Evolutionary conservation across 2,113 vertebrate genomes (phyloP).

Genomic region (Lasiurus borealis): DNA sequence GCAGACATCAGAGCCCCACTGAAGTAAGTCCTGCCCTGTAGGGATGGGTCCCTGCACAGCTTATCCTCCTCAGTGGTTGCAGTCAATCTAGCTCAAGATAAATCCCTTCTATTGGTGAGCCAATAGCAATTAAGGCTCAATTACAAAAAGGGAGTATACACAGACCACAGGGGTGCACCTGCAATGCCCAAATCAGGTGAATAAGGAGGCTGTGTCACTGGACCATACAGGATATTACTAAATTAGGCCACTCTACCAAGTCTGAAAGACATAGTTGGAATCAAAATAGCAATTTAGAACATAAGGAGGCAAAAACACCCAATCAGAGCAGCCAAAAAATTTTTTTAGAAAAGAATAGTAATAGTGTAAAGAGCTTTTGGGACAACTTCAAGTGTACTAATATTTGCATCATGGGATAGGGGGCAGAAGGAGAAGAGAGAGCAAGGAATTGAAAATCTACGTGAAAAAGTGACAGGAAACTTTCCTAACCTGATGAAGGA

Average conservation of each 20-base stretch:
- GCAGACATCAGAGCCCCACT: background rate
- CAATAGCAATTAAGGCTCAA: background rate
- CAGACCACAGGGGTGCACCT: background rate
- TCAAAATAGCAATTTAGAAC: background rate
- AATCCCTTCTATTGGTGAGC: background rate
- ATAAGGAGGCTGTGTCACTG: background rate
- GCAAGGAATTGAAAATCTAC: background rate
- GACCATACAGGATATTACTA: background rate
- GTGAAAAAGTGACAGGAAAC: background rate
- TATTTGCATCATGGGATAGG: background rate
- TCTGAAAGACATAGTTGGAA: background rate
- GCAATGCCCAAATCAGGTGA: background rate
- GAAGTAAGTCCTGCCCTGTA: background rate
- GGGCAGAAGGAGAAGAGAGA: background rate
- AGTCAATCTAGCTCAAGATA: background rate
- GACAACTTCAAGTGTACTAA: background rate
- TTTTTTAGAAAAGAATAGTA: background rate
- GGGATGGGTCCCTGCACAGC: background rate
- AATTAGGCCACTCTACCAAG: background rate
- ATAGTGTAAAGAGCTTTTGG: background rate
- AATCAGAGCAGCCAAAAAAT: background rate
- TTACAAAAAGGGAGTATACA: background rate
- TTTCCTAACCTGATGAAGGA: background rate
- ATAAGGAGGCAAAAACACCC: background rate
- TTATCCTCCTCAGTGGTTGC: background rate